These are phyloP conservation scores for Cichlasoma orientale DNA, from an alignment of 2,797 vertebrate genomes.

Conservation along the genomic window DNA sequence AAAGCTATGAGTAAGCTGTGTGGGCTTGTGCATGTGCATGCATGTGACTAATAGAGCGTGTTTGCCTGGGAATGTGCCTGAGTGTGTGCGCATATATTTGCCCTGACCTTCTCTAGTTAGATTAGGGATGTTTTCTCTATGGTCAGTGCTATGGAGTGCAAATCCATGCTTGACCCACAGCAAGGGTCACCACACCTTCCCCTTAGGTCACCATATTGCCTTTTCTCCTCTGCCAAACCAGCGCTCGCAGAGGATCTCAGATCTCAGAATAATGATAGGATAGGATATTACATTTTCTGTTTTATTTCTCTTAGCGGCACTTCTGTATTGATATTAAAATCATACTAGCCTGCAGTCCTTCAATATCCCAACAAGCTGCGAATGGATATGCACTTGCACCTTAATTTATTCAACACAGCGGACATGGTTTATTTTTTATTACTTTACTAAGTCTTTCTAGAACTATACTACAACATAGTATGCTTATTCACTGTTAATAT, in stretches of 20 bases:
- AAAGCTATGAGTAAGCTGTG: slow-evolving; percentile 57
- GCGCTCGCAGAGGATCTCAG: slow-evolving; percentile 1
- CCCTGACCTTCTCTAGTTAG: slow-evolving; percentile 60
- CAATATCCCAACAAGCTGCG: background rate
- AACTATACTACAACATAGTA: background rate
- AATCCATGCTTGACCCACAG: slow-evolving; percentile 52
- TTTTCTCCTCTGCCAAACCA: background rate
- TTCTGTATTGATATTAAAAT: background rate
- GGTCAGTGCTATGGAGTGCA: slow-evolving; percentile 32
- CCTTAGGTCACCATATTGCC: background rate
- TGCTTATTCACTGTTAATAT: background rate
- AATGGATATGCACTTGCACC: background rate
- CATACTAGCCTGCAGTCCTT: background rate
- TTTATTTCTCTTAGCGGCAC: background rate
- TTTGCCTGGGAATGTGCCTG: slow-evolving; percentile 19
- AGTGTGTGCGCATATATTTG: slow-evolving; percentile 41
- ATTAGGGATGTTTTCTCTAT: slow-evolving; percentile 57
- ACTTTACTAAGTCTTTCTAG: background rate
- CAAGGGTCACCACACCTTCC: slow-evolving; percentile 28
- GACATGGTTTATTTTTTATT: background rate
- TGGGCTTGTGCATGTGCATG: slow-evolving; percentile 38
- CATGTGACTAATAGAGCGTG: slow-evolving; percentile 23
- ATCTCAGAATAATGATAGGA: background rate
- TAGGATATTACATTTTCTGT: background rate
- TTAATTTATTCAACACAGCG: background rate